Evolutionary conservation across 2,888 invertebrate genomes (phyloP), one percentile per base, ranked within the genome.

Genomic region (Drosophila flavopinicola): DNA sequence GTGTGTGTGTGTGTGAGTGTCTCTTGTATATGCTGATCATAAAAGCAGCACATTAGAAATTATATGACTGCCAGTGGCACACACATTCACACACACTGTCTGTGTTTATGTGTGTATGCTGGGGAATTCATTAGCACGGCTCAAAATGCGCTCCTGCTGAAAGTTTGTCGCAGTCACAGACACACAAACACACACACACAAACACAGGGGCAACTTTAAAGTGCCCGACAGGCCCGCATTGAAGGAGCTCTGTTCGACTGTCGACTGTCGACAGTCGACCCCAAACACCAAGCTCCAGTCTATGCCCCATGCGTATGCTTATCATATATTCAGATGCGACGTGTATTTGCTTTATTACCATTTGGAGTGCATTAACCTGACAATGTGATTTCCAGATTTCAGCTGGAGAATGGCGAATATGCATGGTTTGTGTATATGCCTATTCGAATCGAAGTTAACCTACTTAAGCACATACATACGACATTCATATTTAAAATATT

Each of bases 21-120:
- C 59, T 60, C 59, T 56, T 76, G 80, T 76, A 60, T 75, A 68
- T 57, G 66, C 56, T 74, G 65, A 68, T 79, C 86, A 83, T 83
- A 85, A 83, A 86, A 79, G 77, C 83, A 78, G 67, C 86, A 76
- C 83, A 85, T 83, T 83, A 85, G 80, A 84, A 83, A 83, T 83
- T 85, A 83, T 80, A 83, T 75, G 84, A 75, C 80, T 74, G 75
- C 65, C 75, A 52, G 63, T 54, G 63, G 57, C 77, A 66, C 44
- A 51, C 30, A 48, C 49, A 32, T 25, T 52, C 23, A 32, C 52
- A 23, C 51, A 27, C 20, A 20, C 20, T 24, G 27, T 29, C 39
- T 59, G 37, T 53, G 39, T 53, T 69, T 49, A 42, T 69, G 56
- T 57, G 38, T 54, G 60, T 73, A 45, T 79, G 83, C 74, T 78